A percentile compares a stretch with the other conserved stretches of the same genome.
Evolutionary conservation across 2,113 vertebrate species (phyloP).

Genomic region (Carlito syrichta): DNA sequence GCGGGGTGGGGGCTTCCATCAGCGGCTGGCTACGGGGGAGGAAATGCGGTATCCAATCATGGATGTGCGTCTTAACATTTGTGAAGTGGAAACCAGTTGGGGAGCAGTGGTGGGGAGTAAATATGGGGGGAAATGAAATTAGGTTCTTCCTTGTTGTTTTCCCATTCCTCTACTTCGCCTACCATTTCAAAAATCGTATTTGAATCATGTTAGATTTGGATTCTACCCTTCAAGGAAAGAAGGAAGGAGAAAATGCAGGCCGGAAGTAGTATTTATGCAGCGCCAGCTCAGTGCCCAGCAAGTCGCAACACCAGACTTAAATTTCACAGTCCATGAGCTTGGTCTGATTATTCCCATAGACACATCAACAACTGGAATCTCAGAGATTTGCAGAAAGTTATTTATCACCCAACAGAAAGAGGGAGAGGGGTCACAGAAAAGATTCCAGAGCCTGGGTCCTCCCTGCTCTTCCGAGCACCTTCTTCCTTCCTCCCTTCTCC

Average conservation of each 20-base stretch:
- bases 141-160: background rate
- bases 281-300: background rate
- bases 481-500: background rate
- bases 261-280: background rate
- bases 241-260: background rate
- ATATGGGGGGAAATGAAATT: rapidly evolving
- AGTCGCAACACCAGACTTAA: background rate
- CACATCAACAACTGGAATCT: background rate
- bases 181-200: background rate
- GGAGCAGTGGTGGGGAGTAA: background rate
- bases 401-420: background rate
- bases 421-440: background rate
- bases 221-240: background rate
- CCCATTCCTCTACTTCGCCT: background rate
- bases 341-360: background rate
- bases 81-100: background rate
- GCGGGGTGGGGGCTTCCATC: background rate
- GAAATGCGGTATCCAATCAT: background rate
- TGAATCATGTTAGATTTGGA: background rate
- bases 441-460: background rate
- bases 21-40: background rate
- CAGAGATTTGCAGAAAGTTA: background rate
- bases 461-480: no score
- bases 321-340: background rate
- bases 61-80: background rate